Base-by-base conservation (phyloP, 1,140 invertebrate genomes). In the Drosophila setifemur region DNA sequence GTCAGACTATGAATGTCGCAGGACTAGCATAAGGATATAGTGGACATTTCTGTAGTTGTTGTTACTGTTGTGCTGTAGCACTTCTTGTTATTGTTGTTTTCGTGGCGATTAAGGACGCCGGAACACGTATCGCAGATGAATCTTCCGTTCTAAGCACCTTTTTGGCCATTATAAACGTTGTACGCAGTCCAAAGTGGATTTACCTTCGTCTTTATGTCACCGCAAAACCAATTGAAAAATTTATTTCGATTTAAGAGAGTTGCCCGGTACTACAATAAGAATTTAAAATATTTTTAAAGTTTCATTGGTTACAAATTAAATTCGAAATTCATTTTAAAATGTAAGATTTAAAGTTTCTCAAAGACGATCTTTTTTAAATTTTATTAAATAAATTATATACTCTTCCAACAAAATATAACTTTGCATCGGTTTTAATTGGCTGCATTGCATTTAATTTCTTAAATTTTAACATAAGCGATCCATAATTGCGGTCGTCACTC, bases 1-100 rank as follows among this genome's bases (percentile, higher is more conserved):
- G 81, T 87, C 75, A 76, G 75, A 81, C 81, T 73, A 76, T 81
- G 72, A 73, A 73, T 86, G 82, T 86, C 75, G 75, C 82, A 83
- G 81, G 75, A 86, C 79, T 71, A 79, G 52, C 60, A 42, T 33
- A 69, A 53, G 69, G 60, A 71, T 57, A 73, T 53, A 79, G 63
- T 71, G 69, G 54, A 54, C 54, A 47, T 72, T n/a, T n/a, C n/a
- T 67, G 29, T 58, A 54, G 37, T 48, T 61, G 39, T 57, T 55
- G 39, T 47, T 57, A 45, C 29, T 50, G 52, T 25, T 64, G 64
- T 54, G 52, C 28, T 64, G 64, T 54, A 49, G 42, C 43, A 50
- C 12, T 47, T 67, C 48, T 37, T 31, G 39, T 25, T 44, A 18
- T 54, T 67, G 66, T 61, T 72, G 76, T 81, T 76, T 58, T 67